These are phyloP conservation scores for Syngnathus scovelli DNA, from an alignment of 2,113 vertebrate species.

Conservation along the genomic window DNA sequence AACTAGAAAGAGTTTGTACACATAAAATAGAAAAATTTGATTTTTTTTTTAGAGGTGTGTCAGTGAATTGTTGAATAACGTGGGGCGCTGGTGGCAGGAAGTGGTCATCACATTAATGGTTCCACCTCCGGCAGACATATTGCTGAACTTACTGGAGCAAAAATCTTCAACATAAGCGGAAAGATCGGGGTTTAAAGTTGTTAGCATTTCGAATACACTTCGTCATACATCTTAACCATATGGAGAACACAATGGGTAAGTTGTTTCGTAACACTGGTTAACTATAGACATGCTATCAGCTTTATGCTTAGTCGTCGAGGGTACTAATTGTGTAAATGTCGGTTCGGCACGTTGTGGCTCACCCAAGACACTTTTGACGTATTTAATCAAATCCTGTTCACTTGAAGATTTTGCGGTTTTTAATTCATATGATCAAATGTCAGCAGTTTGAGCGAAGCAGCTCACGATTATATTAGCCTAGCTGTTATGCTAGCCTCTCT, in stretches of 20 bases:
- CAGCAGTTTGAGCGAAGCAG: background rate
- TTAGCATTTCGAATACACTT: conserved; percentile 16
- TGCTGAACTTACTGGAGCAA: conserved; percentile 63
- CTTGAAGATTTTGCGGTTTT: background rate
- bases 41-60: background rate
- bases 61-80: background rate
- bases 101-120: conserved; percentile 40
- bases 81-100: conserved; percentile 45
- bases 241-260: conserved; percentile 69
- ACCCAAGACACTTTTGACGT: background rate
- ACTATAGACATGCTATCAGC: background rate
- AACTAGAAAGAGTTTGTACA: background rate
- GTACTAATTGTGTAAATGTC: conserved; percentile 26
- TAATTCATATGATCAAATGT: background rate
- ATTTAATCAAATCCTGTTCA: too few species aligned
- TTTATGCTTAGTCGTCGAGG: background rate
- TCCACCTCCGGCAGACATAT: conserved; percentile 69
- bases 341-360: background rate
- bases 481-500: background rate
- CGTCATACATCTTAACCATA: conserved; percentile 16
- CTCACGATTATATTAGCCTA: background rate
- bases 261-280: background rate
- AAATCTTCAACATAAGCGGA: conserved; percentile 59
- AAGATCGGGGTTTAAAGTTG: conserved; percentile 39
- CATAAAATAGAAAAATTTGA: background rate